phyloP scores from a whole-genome alignment of 2,113 vertebrate genomes.

The Prinia subflava region DNA sequence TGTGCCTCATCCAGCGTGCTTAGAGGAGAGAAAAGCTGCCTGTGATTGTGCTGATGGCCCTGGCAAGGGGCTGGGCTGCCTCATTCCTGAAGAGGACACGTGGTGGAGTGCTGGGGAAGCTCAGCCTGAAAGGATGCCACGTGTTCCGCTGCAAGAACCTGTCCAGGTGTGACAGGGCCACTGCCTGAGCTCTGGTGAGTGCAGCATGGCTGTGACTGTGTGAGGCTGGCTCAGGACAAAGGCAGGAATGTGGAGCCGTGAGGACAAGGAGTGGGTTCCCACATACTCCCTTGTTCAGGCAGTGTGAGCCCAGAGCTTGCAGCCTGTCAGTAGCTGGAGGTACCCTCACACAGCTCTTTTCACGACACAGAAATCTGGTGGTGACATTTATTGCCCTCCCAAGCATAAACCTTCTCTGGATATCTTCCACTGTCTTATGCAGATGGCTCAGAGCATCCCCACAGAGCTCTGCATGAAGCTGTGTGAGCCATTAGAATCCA shows the following conservation, averaged over 20 bases:
- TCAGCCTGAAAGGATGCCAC: background rate
- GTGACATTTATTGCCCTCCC: background rate
- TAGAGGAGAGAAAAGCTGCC: background rate
- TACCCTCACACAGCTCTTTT: background rate
- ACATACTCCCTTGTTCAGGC: fast-evolving
- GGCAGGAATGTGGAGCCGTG: background rate
- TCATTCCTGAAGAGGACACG: background rate
- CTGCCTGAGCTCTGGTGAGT: background rate
- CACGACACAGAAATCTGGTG: background rate
- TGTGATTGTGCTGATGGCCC: background rate
- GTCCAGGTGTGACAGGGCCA: background rate
- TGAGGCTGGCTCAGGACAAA: background rate
- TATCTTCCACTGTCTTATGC: background rate
- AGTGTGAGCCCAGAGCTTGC: background rate
- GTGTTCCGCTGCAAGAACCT: background rate
- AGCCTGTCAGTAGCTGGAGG: background rate
- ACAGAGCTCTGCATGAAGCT: background rate
- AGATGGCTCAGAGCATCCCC: background rate
- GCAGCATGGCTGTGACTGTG: fast-evolving
- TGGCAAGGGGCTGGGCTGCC: background rate
- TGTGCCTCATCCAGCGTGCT: background rate
- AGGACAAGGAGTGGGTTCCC: background rate
- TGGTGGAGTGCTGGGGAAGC: fast-evolving
- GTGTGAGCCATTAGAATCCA: background rate
- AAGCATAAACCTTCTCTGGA: background rate